Conservation (phyloP, 2,888 invertebrate genomes). For the Macrosiphum euphorbiae region DNA sequence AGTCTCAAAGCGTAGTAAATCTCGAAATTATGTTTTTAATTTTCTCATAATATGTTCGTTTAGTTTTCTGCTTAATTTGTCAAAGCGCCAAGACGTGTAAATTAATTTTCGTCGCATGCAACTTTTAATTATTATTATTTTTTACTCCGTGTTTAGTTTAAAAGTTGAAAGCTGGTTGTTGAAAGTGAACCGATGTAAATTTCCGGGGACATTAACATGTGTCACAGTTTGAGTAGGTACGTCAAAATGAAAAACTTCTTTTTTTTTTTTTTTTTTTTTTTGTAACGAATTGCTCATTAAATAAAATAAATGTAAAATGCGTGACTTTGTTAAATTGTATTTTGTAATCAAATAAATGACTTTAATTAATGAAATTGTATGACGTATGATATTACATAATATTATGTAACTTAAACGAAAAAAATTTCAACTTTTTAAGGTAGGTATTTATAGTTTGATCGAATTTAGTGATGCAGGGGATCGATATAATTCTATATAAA, state of each 20-base stretch:
- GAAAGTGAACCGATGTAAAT: background rate
- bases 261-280: background rate
- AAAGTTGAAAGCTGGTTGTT: background rate
- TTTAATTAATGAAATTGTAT: background rate
- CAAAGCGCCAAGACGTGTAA: conserved; percentile 9
- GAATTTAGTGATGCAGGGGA: background rate
- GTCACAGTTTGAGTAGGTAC: background rate
- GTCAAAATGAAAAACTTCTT: background rate
- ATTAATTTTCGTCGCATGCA: conserved; percentile 26
- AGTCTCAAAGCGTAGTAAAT: background rate
- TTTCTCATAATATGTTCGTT: conserved; percentile 24
- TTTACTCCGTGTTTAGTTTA: background rate
- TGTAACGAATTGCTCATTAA: background rate
- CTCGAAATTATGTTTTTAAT: conserved; percentile 15
- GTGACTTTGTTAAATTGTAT: background rate
- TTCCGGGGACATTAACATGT: background rate
- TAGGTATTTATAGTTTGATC: background rate
- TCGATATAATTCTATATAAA: background rate
- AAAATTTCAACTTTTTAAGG: background rate
- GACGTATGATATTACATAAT: background rate
- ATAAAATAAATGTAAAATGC: background rate
- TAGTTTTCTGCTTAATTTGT: conserved; percentile 40
- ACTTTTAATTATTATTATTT: conserved; percentile 37
- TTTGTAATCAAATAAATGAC: background rate
- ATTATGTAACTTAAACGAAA: background rate